Conservation (phyloP, 2,888 invertebrate genomes). For the Frankliniella intonsa region DNA sequence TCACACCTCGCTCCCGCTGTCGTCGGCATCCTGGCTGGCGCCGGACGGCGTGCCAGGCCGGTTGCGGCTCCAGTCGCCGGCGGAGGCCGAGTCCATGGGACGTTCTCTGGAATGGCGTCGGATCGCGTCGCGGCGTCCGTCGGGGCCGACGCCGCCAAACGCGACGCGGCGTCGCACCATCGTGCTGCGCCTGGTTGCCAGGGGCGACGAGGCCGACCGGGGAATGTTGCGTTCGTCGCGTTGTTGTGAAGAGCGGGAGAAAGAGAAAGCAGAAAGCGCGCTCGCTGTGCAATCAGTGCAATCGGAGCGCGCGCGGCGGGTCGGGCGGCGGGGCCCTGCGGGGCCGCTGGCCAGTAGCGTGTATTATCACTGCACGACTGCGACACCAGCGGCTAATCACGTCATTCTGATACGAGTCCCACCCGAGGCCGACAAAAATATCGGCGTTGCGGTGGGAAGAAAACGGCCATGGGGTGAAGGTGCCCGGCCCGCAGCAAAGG, state of each 20-base stretch:
- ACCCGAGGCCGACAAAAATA: background rate
- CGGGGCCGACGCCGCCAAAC: background rate
- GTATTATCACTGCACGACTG: too few relatives aligned
- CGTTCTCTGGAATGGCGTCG: background rate
- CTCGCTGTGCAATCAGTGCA: background rate
- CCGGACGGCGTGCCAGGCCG: background rate
- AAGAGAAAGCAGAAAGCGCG: too few relatives aligned
- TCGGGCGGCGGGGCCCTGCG: too few relatives aligned
- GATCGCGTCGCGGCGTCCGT: background rate
- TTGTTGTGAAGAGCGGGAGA: background rate
- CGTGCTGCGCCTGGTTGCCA: background rate
- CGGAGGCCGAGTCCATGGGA: conserved; percentile 1
- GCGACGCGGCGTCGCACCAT: conserved; percentile 2
- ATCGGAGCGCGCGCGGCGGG: background rate
- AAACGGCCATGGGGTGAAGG: background rate
- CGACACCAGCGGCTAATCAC: background rate
- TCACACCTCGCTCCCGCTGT: background rate
- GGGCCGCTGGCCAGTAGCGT: too few relatives aligned
- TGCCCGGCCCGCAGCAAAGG: background rate
- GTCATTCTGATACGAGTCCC: background rate
- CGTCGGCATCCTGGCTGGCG: background rate
- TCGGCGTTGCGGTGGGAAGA: background rate
- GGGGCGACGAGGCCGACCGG: background rate
- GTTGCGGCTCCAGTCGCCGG: background rate
- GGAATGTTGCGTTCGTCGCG: background rate